Percentiles rank a stretch among this genome's conserved stretches.
These are phyloP conservation scores for Hydractinia echinata DNA, from an alignment of 30 jellyfish, hydroid and myxozoan genomes.

Conservation along the genomic window DNA sequence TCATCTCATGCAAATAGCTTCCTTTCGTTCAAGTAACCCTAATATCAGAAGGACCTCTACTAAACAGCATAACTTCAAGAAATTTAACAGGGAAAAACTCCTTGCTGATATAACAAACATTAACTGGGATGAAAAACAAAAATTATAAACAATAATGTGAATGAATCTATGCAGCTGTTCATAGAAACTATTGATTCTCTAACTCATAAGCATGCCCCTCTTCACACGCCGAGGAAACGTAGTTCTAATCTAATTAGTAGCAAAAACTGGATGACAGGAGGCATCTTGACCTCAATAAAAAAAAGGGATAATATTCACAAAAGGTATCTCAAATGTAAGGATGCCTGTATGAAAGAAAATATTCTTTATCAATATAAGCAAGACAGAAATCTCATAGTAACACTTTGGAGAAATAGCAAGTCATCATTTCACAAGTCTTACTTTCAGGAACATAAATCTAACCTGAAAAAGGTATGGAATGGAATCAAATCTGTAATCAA, in stretches of 20 bases:
- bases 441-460: slow-evolving; percentile 26
- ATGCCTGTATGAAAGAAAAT: neutral
- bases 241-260: neutral
- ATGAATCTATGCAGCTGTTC: neutral
- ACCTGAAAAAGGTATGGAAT: slow-evolving; percentile 41
- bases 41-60: neutral
- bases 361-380: slow-evolving; percentile 24
- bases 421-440: slow-evolving; percentile 1
- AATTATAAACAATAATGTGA: neutral
- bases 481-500: slow-evolving; percentile 33
- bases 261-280: slow-evolving; percentile 22
- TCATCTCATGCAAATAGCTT: slow-evolving; percentile 15
- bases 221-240: neutral
- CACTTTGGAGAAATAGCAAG: slow-evolving; percentile 29
- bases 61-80: neutral
- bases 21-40: neutral
- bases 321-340: neutral
- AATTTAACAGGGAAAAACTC: neutral
- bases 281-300: neutral
- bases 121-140: neutral
- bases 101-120: neutral
- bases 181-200: neutral
- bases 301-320: neutral
- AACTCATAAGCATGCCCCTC: slow-evolving; percentile 12
- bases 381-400: slow-evolving; percentile 16